A percentile compares a stretch with the other conserved stretches of the same genome.
Evolutionary conservation across 2,888 invertebrate genomes (phyloP).

Genomic region (Caenorhabditis sp.): DNA sequence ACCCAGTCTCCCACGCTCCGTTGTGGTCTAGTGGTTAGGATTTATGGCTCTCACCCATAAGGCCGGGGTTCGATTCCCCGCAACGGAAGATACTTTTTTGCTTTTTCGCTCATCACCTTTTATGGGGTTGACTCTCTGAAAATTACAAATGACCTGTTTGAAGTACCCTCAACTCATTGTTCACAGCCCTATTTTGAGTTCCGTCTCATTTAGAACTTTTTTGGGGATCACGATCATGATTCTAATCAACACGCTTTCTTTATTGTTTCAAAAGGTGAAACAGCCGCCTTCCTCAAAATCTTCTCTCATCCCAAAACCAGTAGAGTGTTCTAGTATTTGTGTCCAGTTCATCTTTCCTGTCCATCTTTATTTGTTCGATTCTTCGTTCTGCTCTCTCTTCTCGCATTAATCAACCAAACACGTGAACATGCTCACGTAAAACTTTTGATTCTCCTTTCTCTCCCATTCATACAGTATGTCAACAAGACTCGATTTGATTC

Average conservation of each 20-base stretch:
- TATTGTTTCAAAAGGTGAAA: no score
- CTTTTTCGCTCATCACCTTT: background rate
- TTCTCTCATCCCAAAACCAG: background rate
- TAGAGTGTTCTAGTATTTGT: background rate
- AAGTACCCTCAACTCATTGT: no score
- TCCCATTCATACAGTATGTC: conserved; percentile 15
- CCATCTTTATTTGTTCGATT: conserved; percentile 36
- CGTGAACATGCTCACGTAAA: conserved; percentile 43
- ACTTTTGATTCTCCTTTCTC: conserved; percentile 30
- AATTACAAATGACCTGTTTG: no score
- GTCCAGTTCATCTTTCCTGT: conserved; percentile 31
- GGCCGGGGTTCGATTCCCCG: conserved; percentile 74
- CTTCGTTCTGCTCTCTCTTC: conserved; percentile 12
- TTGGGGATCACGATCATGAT: no score
- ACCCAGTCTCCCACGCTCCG: conserved; percentile 31
- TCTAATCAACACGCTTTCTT: no score
- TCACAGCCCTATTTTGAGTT: no score
- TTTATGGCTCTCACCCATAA: conserved; percentile 76
- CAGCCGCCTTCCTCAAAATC: background rate
- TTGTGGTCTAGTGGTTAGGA: conserved; percentile 74
- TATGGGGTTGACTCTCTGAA: no score
- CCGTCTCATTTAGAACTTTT: no score
- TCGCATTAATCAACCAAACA: conserved; percentile 34
- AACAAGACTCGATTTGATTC: conserved; percentile 36
- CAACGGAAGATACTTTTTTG: conserved; percentile 55